These are phyloP conservation scores for Bubo scandiacus DNA, from an alignment of 2,113 vertebrate genomes.

Conservation along the genomic window DNA sequence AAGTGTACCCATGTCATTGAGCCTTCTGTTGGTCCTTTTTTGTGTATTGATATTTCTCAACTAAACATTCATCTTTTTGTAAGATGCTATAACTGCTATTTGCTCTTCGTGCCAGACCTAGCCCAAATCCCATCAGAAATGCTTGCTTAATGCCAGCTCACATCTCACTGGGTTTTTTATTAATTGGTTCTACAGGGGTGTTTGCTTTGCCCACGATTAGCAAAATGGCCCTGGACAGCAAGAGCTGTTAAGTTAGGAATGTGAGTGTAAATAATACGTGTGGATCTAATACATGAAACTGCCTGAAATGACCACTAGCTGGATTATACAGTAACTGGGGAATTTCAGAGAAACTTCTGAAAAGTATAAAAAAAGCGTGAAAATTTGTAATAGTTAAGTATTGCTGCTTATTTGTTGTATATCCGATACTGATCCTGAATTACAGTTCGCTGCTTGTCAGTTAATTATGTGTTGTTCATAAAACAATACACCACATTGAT, in stretches of 20 bases:
- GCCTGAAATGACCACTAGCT: neutral
- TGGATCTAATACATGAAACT: neutral
- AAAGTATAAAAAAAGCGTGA: neutral
- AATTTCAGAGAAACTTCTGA: neutral
- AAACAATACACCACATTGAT: neutral
- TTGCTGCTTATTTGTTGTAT: neutral
- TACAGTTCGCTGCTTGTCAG: neutral
- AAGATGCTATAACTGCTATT: neutral
- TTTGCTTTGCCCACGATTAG: neutral
- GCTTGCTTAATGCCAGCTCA: neutral
- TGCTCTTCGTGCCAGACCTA: neutral
- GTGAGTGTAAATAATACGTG: neutral
- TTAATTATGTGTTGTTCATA: neutral
- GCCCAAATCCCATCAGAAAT: neutral
- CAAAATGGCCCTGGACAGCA: neutral
- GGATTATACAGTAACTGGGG: neutral
- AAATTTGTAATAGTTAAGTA: neutral
- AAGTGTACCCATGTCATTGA: neutral
- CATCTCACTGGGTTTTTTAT: neutral
- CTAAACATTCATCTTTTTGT: neutral
- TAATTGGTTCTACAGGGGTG: neutral
- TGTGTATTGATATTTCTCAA: neutral
- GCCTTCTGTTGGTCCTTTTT: neutral
- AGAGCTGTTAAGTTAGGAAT: neutral
- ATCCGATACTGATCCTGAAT: neutral